Evolutionary conservation across 1,140 invertebrate species (phyloP).

Genomic region (Zophobas morio): DNA sequence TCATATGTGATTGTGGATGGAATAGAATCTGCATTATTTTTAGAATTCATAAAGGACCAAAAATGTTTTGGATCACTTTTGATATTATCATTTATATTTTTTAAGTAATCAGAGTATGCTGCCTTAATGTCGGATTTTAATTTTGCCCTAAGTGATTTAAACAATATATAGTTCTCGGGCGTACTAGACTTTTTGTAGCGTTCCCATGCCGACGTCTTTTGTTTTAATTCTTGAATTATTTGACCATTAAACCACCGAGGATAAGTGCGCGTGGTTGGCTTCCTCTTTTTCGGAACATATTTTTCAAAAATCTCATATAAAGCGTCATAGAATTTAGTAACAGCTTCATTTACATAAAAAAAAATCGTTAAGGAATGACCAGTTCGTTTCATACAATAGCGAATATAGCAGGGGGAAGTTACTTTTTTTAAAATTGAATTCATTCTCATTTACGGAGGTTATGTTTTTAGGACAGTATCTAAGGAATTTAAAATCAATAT

Average conservation of each 20-base stretch:
- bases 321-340: neutral
- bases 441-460: neutral
- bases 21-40: neutral
- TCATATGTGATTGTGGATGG: neutral
- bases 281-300: neutral
- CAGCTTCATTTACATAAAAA: neutral
- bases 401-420: neutral
- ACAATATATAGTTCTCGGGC: neutral
- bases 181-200: neutral
- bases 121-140: neutral
- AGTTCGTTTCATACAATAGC: neutral
- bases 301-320: neutral
- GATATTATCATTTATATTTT: neutral
- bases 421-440: neutral
- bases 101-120: neutral
- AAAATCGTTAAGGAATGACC: neutral
- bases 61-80: neutral
- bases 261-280: neutral
- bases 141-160: neutral
- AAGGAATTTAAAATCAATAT: neutral
- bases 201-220: neutral
- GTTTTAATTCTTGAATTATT: neutral
- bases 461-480: neutral
- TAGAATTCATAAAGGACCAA: neutral
- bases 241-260: neutral